Base-by-base conservation (phyloP, 2,888 invertebrate genomes). In the Bugulina stolonifera region DNA sequence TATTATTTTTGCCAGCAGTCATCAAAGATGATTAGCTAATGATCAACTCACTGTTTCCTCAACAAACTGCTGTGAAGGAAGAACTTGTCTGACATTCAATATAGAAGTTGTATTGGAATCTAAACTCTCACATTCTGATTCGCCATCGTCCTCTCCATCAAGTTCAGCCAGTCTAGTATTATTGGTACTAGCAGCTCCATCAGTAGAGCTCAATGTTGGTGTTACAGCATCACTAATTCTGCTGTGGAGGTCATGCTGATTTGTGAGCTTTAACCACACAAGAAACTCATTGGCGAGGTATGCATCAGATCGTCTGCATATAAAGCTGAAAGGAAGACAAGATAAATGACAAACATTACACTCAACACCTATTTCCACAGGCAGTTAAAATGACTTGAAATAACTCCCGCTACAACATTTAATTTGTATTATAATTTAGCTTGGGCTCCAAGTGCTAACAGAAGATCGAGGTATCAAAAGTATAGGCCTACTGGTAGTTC, bases 111-210 rank as follows among this genome's bases (percentile, higher is more conserved):
- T 64, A 14, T 64, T 32, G 3, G 14, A 10, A 5, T 2, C 2
- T 10, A 64, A 32, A 64, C 64, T 64, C 64, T 64, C 64, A 32
- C 64, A 64, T 3, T 27, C 32, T 32, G 64, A 64, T 25, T 64
- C 64, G 2, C 32, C 64, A 5, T 34, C 32, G 27, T 64, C 64
- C 29, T 64, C 64, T 14, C 10, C 32, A 3, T 10, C 5, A n/a
- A n/a, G n/a, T n/a, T n/a, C n/a, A n/a, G n/a, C n/a, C n/a, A n/a
- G n/a, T n/a, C n/a, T n/a, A 10, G 43, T 43, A 5, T 10, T 5
- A 43, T 10, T 18, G 5, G 5, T 5, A 18, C 10, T 10, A 5
- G 43, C 10, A 10, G 5, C 18, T 18, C 5, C 43, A 18, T 43
- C 43, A 43, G 5, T 18, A 43, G 10, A 5, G 10, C 18, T 43